Base-by-base conservation (phyloP, 1,140 invertebrate genomes). In the Cotesia typhae region DNA sequence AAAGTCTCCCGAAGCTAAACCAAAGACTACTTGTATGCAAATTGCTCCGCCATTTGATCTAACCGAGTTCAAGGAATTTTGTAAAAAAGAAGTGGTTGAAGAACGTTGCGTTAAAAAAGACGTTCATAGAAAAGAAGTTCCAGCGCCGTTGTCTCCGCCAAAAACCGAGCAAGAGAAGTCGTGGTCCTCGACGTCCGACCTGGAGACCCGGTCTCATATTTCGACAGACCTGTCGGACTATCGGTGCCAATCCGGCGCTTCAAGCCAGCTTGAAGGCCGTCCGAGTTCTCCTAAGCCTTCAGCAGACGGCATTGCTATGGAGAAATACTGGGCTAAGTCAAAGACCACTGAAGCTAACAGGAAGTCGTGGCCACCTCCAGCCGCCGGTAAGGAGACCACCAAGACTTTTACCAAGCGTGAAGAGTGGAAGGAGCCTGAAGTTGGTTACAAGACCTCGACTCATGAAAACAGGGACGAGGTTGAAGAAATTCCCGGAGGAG, bases 301-400 rank as follows among this genome's bases (percentile, higher is more conserved):
- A 1, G 87, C 88, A 0, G 90, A 91, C 78, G 90, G 83, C 2
- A 73, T 91, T 65, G 85, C 87, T 14, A 91, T 91, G 90, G 90
- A 92, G 70, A 91, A 90, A 79, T 80, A 90, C 0, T 91, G 91
- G 90, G 86, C 88, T 3, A 67, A 67, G 12, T 67, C 66, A 12
- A 89, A 89, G 66, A 90, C 90, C 78, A 64, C 83, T 0, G 87
- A 88, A 6, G 80, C 85, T 4, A 81, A 81, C 64, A 85, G 88
- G 70, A 88, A 87, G 71, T 85, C 86, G 1, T 90, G 89, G 89
- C 89, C 89, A 14, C 81, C 84, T 4, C 82, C 81, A 37, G 38
- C 66, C 0, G 38, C 37, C 47, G 14, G n/a, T 12, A 74, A 74
- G 41, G 79, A 84, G 47, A 73, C 74, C 0, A 69, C 76, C 0